phyloP scores from a whole-genome alignment of 2,888 invertebrate genomes.

The Drosophila birchii region DNA sequence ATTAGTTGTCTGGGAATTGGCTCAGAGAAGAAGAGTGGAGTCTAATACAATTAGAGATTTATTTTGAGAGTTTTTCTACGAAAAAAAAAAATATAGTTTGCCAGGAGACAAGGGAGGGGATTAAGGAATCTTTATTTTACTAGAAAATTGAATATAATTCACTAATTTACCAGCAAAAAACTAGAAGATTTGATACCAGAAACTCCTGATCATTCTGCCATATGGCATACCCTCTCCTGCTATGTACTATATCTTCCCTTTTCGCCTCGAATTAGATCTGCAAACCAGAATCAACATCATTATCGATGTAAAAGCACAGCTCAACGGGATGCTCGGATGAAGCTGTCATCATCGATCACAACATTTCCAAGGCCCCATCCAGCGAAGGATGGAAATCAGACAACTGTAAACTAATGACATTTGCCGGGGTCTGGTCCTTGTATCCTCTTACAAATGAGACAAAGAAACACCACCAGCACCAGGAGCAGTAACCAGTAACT shows the following conservation, averaged over 20 bases:
- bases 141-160: background rate
- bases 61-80: slow-evolving; percentile 7
- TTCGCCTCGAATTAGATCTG: background rate
- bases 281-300: slow-evolving; percentile 34
- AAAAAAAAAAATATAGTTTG: background rate
- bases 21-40: background rate
- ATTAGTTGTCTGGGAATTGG: slow-evolving; percentile 73
- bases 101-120: background rate
- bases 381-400: slow-evolving; percentile 73
- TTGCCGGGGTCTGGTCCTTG: slow-evolving; percentile 47
- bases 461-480: slow-evolving; percentile 16
- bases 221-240: background rate
- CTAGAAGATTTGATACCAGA: too few relatives aligned
- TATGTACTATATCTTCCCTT: background rate
- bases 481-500: background rate
- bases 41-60: slow-evolving; percentile 19
- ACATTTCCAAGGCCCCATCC: slow-evolving; percentile 50
- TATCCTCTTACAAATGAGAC: slow-evolving; percentile 67
- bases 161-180: too few relatives aligned
- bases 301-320: slow-evolving; percentile 16
- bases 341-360: slow-evolving; percentile 75
- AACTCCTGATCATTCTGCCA: slow-evolving; percentile 5
- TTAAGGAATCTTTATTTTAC: too few relatives aligned
- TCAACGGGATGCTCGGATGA: slow-evolving; percentile 23
- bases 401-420: slow-evolving; percentile 83